Percentiles rank a stretch among this genome's conserved stretches.
Conservation (phyloP, 2,797 vertebrate species). For the Hydrophis major region DNA sequence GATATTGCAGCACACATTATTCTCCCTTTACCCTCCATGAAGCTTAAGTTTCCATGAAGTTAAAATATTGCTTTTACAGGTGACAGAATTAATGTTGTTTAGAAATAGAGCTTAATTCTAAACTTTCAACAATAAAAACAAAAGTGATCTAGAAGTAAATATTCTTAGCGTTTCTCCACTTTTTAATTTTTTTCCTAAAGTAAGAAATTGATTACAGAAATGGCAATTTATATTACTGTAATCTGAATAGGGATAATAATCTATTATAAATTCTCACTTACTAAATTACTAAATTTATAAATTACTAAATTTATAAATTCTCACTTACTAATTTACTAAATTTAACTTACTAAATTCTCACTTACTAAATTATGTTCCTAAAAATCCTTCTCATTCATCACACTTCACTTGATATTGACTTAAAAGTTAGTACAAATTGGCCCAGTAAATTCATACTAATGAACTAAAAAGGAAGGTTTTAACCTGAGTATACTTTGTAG, state of each 20-base stretch:
- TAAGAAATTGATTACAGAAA: background rate
- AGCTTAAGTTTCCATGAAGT: background rate
- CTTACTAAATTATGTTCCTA: background rate
- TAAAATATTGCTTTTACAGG: background rate
- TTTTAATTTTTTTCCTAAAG: background rate
- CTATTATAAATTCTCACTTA: background rate
- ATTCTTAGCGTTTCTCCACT: background rate
- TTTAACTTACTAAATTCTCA: background rate
- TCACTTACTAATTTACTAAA: background rate
- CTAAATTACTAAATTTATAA: background rate
- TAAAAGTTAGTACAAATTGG: background rate
- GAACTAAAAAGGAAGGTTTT: background rate
- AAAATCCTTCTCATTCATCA: background rate
- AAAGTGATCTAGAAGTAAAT: background rate
- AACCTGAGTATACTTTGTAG: background rate
- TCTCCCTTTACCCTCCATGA: slow-evolving; percentile 31
- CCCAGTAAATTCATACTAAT: background rate
- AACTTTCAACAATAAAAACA: background rate
- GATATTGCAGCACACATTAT: slow-evolving; percentile 21
- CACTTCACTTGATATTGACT: background rate
- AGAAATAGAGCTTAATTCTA: background rate
- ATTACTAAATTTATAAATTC: background rate
- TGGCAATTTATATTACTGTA: background rate
- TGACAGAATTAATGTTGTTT: background rate
- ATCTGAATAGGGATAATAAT: background rate